Evolutionary conservation across 2,113 vertebrate species (phyloP).

Genomic region (Athene cunicularia): DNA sequence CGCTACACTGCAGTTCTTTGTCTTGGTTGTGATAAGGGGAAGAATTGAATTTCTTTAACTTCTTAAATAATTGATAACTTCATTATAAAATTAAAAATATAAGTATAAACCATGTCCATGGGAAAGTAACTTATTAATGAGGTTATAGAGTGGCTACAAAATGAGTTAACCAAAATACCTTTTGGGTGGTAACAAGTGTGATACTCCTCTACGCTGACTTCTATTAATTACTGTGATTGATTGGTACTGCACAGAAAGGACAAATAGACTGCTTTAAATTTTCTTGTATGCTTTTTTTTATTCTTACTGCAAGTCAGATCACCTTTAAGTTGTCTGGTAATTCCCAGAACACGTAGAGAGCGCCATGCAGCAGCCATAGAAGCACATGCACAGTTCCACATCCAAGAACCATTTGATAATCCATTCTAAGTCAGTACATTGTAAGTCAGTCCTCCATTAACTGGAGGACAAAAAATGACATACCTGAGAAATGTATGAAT

Average conservation of each 20-base stretch:
- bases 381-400: background rate
- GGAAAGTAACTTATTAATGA: constrained; percentile 1
- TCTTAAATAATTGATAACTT: background rate
- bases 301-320: background rate
- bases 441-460: background rate
- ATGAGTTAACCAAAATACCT: background rate
- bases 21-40: background rate
- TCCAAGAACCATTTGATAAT: background rate
- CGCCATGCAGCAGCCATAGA: background rate
- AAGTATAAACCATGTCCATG: background rate
- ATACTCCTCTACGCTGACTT: background rate
- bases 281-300: background rate
- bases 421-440: background rate
- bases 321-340: background rate
- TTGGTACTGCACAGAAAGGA: background rate
- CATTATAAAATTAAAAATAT: constrained; percentile 21
- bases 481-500: background rate
- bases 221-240: background rate
- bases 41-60: background rate
- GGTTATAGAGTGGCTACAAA: background rate
- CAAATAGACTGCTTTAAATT: background rate
- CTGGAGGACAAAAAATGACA: background rate
- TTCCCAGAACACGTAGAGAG: background rate
- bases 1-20: background rate
- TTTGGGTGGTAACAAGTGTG: background rate